Evolutionary conservation across 2,113 vertebrate genomes (phyloP), one percentile per base, ranked within the genome.

Genomic region (Oncorhynchus keta): DNA sequence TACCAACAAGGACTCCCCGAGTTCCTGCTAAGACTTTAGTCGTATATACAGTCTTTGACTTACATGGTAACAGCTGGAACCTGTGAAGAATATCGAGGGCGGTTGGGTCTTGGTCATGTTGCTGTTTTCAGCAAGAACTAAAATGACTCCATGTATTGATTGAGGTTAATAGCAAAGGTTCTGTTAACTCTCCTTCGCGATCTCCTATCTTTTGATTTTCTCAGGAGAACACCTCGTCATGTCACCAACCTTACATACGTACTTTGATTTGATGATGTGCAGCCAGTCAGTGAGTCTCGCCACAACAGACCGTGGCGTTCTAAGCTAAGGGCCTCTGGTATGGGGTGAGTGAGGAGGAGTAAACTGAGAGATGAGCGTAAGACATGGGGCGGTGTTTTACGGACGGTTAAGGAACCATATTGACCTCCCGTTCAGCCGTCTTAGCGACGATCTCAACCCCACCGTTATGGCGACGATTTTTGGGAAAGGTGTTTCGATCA

Each of bases 401-500:
- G 18, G 67, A 26, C 24, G 48, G 72, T 72, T 75, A 79, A 81
- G 68, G 49, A 49, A 70, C 24, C 68, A 74, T 87, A 75, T 88
- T 83, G 83, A 84, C 81, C 66, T 74, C 68, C 76, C 51, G 4
- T 74, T 73, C 28, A 45, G 16, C 68, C 70, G 68, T 86, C 77
- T 69, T 74, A 57, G 72, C 28, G n/a, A 22, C 70, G 51, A 18
- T 18, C 51, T 18, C 51, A 18, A 18, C 73, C 22, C 69, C 51
- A 48, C 30, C 76, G 32, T 49, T 18, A 3, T 14, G 12, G 71
- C n/a, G 73, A 73, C 55, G 7, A 49, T 87, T 80, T 80, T 76
- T 16, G 51, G 35, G 62, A 55, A 72, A 80, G 70, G 73, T 80
- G 62, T 74, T 55, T 70, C 51, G 85, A 92, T 93, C 93, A 84